Base-by-base conservation (phyloP, 2,888 invertebrate genomes). In the Cephonodes hylas region DNA sequence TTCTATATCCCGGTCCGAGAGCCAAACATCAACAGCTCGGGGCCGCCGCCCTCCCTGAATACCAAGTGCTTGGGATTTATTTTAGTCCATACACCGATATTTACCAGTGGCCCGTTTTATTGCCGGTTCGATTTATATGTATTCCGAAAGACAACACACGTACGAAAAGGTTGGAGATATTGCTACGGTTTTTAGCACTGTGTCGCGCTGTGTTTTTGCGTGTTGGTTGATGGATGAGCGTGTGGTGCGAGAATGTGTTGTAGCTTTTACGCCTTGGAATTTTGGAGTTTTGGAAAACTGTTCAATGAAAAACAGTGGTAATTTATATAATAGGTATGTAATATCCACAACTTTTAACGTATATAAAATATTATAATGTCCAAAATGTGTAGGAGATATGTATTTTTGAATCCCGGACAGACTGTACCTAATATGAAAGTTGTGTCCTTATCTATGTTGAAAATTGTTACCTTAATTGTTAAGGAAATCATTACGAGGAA, bases 21-120 rank as follows among this genome's bases (percentile, higher is more conserved):
- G 38, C 63, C 67, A 64, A 70, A 72, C 68, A 72, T 74, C 72
- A 70, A 74, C 70, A 72, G 53, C 53, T 27, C 60, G 42, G 62
- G 46, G 15, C 53, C 27, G 10, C 42, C 22, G 13, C 59, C 53
- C 42, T 42, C 62, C 56, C 42, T 62, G 62, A 62, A 59, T 59
- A 62, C 59, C 59, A 62, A 62, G 58, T 59, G 53, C 44, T 42
- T 48, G 25, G 67, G 74, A 71, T 74, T 74, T 74, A 72, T 74
- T 71, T 67, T 66, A 64, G 73, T 66, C 58, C 63, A 68, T 65
- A 62, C 53, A 53, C 53, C 53, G 53, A 53, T 53, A 53, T 53
- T 53, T 53, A 53, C 53, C 53, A 53, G 53, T 27, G 18, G 8
- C 53, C 53, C 53, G 53, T 53, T 53, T 53, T 53, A 53, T 53